Evolutionary conservation across 1,140 invertebrate genomes (phyloP).

Genomic region (Amyelois transitella): DNA sequence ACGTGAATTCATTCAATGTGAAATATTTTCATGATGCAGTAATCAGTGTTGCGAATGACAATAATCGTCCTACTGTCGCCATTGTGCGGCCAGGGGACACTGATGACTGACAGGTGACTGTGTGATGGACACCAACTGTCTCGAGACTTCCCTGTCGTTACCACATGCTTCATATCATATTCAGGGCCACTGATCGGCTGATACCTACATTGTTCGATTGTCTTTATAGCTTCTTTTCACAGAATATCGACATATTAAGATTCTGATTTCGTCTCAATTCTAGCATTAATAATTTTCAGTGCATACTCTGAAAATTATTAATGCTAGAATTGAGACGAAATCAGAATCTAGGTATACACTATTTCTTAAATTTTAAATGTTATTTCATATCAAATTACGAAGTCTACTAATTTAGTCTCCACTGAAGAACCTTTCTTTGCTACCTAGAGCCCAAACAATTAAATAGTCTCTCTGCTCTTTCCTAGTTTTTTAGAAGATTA

Average conservation of each 20-base stretch:
- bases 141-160: not conserved
- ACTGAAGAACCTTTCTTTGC: no score
- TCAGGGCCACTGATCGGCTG: not conserved
- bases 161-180: not conserved
- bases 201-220: not conserved
- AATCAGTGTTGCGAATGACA: not conserved
- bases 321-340: no score
- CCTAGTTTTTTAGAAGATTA: no score
- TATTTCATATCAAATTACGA: no score
- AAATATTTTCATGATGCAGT: not conserved
- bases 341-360: no score
- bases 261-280: no score
- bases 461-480: no score
- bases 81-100: not conserved
- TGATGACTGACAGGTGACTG: slow-evolving; percentile 17
- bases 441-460: no score
- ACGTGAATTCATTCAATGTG: not conserved
- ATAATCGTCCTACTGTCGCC: not conserved
- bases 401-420: no score
- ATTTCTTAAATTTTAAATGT: no score
- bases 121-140: slow-evolving; percentile 29
- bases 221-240: not conserved
- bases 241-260: not conserved
- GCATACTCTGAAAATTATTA: no score
- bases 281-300: no score